Conservation (phyloP, 2,797 vertebrate genomes). For the Argyrosomus regius region DNA sequence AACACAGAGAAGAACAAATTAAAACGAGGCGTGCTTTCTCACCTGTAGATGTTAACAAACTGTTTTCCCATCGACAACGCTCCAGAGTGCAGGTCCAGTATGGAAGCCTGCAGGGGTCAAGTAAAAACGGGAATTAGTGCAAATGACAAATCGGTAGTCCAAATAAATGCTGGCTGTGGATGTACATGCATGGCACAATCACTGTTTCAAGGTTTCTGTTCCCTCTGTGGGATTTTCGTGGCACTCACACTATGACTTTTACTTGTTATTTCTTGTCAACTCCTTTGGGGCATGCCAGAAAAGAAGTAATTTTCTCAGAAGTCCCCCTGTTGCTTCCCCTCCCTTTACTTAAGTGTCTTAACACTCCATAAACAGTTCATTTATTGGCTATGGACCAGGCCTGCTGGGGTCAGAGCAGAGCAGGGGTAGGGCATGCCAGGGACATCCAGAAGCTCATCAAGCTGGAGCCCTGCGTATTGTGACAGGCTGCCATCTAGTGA, state of each 20-base stretch:
- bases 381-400: slow-evolving; percentile 38
- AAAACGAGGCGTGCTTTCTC: slow-evolving; percentile 46
- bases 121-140: background rate
- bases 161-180: slow-evolving; percentile 1
- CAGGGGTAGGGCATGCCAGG: slow-evolving; percentile 8
- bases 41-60: slow-evolving; percentile 98
- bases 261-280: slow-evolving; percentile 52
- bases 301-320: slow-evolving; percentile 55
- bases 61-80: slow-evolving; percentile 95
- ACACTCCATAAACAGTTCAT: slow-evolving; percentile 66
- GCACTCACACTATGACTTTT: slow-evolving; percentile 36
- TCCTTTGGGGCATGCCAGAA: slow-evolving; percentile 35
- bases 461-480: slow-evolving; percentile 22
- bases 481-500: slow-evolving; percentile 75
- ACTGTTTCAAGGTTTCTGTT: background rate
- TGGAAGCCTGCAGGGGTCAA: slow-evolving; percentile 90
- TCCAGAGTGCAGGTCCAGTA: slow-evolving; percentile 96
- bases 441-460: background rate
- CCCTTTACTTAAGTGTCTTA: slow-evolving; percentile 38
- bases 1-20: background rate
- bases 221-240: background rate
- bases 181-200: background rate
- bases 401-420: slow-evolving; percentile 11
- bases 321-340: slow-evolving; percentile 15
- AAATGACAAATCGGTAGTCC: slow-evolving; percentile 21